A percentile compares a stretch with the other conserved stretches of the same genome.
Evolutionary conservation across 2,888 invertebrate genomes (phyloP).

Genomic region (Acronicta aceris): DNA sequence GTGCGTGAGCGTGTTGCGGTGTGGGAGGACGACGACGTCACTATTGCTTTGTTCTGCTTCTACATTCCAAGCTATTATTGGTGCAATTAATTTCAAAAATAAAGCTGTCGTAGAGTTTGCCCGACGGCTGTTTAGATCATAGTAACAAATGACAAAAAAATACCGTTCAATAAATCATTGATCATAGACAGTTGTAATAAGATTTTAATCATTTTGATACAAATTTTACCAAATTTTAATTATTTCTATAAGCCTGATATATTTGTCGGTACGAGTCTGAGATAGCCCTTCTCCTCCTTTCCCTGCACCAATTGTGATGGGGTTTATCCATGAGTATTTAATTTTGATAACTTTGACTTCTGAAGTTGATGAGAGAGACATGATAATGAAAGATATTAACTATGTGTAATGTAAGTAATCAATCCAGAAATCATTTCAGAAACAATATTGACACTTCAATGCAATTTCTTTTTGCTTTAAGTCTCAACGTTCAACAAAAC

Average conservation of each 20-base stretch:
- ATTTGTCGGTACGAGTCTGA: too few species aligned
- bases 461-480: too few species aligned
- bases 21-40: constrained; percentile 22
- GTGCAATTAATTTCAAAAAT: constrained; percentile 39
- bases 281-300: too few species aligned
- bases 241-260: background rate
- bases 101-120: constrained; percentile 28
- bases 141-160: constrained; percentile 19
- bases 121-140: constrained; percentile 23
- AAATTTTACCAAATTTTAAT: background rate
- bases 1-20: constrained; percentile 6
- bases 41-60: constrained; percentile 33
- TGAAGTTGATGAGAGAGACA: too few species aligned
- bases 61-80: constrained; percentile 23
- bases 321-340: too few species aligned
- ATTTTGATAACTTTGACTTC: too few species aligned
- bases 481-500: too few species aligned
- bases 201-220: background rate
- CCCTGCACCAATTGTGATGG: too few species aligned
- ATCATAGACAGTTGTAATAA: background rate
- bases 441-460: too few species aligned
- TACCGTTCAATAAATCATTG: constrained; percentile 21
- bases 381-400: too few species aligned
- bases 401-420: too few species aligned
- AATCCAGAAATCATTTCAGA: too few species aligned